Evolutionary conservation across 2,113 vertebrate species (phyloP).

Genomic region (Taxidea taxus): DNA sequence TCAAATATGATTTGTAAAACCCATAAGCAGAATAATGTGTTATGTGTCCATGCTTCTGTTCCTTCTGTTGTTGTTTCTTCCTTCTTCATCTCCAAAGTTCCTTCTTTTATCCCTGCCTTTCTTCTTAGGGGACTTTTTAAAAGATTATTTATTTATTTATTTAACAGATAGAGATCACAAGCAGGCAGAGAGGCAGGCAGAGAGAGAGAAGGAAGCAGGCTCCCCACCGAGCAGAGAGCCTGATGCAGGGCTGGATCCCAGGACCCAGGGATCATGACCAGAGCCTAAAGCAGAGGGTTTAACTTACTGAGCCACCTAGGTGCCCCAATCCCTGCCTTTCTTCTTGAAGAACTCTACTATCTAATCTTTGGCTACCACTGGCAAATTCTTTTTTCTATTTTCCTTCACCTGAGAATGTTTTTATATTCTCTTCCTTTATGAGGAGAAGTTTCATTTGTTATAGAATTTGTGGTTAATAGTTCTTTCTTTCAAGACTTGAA

Average conservation of each 20-base stretch:
- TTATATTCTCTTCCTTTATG: not conserved
- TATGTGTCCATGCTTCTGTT: not conserved
- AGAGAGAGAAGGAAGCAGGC: no score
- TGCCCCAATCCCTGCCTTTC: not conserved
- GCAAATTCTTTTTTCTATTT: not conserved
- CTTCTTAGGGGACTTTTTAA: no score
- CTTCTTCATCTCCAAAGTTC: not conserved
- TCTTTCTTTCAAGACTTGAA: not conserved
- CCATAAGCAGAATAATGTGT: not conserved
- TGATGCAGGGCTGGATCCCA: no score
- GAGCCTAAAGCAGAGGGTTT: no score
- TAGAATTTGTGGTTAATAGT: not conserved
- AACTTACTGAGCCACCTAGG: no score
- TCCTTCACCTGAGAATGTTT: not conserved
- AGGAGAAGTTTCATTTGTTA: not conserved
- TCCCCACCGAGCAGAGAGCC: no score
- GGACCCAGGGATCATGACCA: no score
- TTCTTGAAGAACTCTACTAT: not conserved
- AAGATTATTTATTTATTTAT: no score
- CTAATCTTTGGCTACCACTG: not conserved
- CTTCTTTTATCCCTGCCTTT: not conserved
- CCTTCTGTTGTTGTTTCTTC: not conserved
- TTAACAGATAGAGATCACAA: no score
- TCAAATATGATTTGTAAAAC: not conserved
- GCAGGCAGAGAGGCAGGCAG: no score